Conservation (phyloP, 2,888 invertebrate genomes). For the Microplitis deprimator region DNA sequence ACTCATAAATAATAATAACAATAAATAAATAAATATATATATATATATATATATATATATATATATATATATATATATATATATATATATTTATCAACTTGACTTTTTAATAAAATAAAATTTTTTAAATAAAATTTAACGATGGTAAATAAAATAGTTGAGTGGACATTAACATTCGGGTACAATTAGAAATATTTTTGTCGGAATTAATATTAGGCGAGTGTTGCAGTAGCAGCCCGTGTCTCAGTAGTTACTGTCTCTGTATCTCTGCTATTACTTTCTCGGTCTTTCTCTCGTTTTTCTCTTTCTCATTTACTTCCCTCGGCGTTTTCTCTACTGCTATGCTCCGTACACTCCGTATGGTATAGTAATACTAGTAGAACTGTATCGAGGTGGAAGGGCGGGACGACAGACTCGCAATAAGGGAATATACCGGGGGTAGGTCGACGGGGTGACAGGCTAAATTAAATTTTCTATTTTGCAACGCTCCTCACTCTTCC, state of each 20-base stretch:
- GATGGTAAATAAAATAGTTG: neutral
- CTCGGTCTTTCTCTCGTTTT: conserved; percentile 23
- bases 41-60: neutral
- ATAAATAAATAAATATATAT: neutral
- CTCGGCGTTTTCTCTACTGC: conserved; percentile 36
- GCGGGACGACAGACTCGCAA: conserved; percentile 51
- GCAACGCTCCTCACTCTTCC: conserved; percentile 53
- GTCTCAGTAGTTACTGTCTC: conserved; percentile 6
- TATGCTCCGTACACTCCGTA: neutral
- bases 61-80: neutral
- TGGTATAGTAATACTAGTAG: neutral
- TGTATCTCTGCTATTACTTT: neutral
- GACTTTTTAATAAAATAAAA: neutral
- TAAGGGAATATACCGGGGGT: conserved; percentile 50
- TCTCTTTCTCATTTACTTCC: conserved; percentile 14
- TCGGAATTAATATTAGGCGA: conserved; percentile 55
- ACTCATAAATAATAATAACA: conserved; percentile 19
- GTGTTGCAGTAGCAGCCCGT: conserved; percentile 16
- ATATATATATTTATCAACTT: neutral
- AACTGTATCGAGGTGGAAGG: neutral
- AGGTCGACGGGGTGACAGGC: conserved; percentile 55
- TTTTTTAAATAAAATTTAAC: neutral
- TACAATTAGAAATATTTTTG: conserved; percentile 20
- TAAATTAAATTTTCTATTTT: conserved; percentile 66
- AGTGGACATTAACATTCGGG: neutral